Conservation (phyloP, 2,113 vertebrate genomes). For the Sturnus vulgaris region DNA sequence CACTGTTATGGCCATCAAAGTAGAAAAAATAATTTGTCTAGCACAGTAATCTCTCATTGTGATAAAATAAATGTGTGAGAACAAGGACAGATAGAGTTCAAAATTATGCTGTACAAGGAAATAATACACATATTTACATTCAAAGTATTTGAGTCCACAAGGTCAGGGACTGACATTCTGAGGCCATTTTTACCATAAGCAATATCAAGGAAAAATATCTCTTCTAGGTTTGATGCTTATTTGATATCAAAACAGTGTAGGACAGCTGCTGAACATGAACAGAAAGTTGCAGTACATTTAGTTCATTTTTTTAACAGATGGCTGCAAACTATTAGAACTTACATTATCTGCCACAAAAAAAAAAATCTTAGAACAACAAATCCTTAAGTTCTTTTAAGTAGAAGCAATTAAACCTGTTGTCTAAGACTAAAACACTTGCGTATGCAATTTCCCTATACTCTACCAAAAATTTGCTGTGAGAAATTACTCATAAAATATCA, state of each 20-base stretch:
- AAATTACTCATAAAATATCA: not conserved
- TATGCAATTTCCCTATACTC: not conserved
- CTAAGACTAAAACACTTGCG: not conserved
- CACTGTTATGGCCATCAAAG: not conserved
- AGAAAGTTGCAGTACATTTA: not conserved
- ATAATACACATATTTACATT: constrained; percentile 10
- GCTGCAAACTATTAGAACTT: not conserved
- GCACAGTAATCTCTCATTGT: not conserved
- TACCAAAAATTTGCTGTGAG: not conserved
- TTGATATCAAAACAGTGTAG: not conserved
- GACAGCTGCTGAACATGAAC: not conserved
- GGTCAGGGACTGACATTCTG: not conserved
- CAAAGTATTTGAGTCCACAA: not conserved
- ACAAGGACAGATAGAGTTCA: constrained; percentile 27
- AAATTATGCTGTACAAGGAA: constrained; percentile 26
- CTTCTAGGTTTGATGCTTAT: not conserved
- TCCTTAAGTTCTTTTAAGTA: not conserved
- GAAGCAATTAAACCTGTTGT: not conserved
- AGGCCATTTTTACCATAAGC: not conserved
- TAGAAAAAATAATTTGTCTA: constrained; percentile 25
- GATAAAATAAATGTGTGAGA: constrained; percentile 7
- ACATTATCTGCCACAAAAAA: not conserved
- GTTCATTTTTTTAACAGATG: not conserved
- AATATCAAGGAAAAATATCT: not conserved
- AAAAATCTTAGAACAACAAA: not conserved